Percentiles rank a stretch among this genome's conserved stretches.
phyloP scores from a whole-genome alignment of 2,113 vertebrate genomes.

The Dipodomys spectabilis region DNA sequence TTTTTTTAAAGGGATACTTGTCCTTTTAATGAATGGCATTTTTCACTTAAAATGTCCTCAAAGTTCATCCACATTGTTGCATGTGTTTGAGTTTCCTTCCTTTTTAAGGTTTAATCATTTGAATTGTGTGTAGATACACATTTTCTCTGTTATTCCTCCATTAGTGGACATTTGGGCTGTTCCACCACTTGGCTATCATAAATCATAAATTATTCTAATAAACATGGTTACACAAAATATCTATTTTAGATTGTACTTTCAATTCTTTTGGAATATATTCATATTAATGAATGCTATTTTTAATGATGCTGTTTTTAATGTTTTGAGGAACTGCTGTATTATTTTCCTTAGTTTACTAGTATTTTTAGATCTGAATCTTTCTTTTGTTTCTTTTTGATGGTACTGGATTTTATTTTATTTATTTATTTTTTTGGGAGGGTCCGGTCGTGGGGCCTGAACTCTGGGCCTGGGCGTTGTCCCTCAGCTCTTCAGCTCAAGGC shows the following conservation, averaged over 20 bases:
- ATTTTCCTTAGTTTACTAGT: background rate
- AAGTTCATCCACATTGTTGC: background rate
- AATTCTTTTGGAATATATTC: background rate
- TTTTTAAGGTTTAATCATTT: background rate
- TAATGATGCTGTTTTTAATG: background rate
- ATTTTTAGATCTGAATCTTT: background rate
- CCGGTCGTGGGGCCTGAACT: too few species aligned
- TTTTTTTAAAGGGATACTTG: too few species aligned
- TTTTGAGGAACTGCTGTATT: background rate
- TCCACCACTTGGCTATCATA: background rate
- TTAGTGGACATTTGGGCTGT: background rate
- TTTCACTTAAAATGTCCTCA: background rate
- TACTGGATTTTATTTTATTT: too few species aligned
- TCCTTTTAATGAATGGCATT: background rate
- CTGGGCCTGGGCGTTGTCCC: too few species aligned
- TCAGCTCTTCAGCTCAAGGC: too few species aligned
- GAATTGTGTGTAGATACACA: background rate
- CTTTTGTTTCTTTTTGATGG: too few species aligned
- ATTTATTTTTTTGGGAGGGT: too few species aligned
- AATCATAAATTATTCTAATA: too few species aligned
- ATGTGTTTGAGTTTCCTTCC: background rate
- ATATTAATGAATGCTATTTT: background rate
- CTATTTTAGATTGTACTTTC: background rate
- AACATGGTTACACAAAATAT: background rate
- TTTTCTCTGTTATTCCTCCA: background rate